Conservation (phyloP, 2,888 invertebrate species). For the Seira musarum region DNA sequence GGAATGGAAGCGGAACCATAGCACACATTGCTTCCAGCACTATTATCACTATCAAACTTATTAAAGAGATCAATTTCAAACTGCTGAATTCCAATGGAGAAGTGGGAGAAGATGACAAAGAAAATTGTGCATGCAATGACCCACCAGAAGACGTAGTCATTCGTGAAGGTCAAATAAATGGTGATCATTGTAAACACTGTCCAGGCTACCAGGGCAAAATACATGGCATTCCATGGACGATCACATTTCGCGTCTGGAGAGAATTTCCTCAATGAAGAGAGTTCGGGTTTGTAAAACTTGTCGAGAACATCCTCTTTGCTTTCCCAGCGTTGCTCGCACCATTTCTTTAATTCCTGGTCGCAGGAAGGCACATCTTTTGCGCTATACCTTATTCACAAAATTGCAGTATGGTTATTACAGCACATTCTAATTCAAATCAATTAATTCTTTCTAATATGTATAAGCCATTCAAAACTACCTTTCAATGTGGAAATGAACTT, state of each 20-base stretch:
- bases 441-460: neutral
- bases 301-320: slow-evolving; percentile 79
- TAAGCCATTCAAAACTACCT: slow-evolving; percentile 73
- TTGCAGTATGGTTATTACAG: neutral
- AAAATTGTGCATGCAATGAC: slow-evolving; percentile 76
- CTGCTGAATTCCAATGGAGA: slow-evolving; percentile 78
- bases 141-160: slow-evolving; percentile 75
- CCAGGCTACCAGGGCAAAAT: slow-evolving; percentile 80
- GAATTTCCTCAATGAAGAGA: slow-evolving; percentile 35
- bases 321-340: slow-evolving; percentile 80
- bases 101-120: slow-evolving; percentile 76
- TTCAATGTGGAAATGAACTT: slow-evolving; percentile 84
- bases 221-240: slow-evolving; percentile 72
- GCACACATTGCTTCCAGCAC: neutral
- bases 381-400: slow-evolving; percentile 75
- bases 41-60: slow-evolving; percentile 51
- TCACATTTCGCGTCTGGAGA: slow-evolving; percentile 54
- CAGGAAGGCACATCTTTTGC: slow-evolving; percentile 77
- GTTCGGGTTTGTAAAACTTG: slow-evolving; percentile 74
- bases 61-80: slow-evolving; percentile 73
- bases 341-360: slow-evolving; percentile 76
- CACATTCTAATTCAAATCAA: neutral
- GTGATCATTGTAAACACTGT: slow-evolving; percentile 76
- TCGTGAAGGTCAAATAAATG: slow-evolving; percentile 72
- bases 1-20: slow-evolving; percentile 16